Evolutionary conservation across 1,140 invertebrate genomes (phyloP).

Genomic region (Eueides isabella): DNA sequence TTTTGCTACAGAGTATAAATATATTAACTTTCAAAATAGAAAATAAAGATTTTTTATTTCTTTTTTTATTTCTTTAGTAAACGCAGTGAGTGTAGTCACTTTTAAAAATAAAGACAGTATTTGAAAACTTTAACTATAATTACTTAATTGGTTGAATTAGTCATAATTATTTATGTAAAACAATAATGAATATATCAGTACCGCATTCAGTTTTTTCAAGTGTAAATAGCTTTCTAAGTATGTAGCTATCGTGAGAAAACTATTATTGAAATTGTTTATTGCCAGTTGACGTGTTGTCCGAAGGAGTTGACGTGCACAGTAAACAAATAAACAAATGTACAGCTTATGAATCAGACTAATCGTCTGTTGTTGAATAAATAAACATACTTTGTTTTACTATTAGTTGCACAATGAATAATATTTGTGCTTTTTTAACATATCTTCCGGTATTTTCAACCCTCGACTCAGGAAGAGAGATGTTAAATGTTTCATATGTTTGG

Average conservation of each 20-base stretch:
- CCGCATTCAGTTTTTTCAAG: background rate
- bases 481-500: too few species aligned
- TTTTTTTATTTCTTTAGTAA: too few species aligned
- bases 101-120: background rate
- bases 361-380: conserved; percentile 1
- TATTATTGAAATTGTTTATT: conserved; percentile 35
- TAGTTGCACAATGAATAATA: background rate
- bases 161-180: background rate
- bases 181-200: background rate
- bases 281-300: conserved; percentile 18
- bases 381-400: conserved; percentile 2
- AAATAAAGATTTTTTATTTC: too few species aligned
- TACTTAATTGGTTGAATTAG: background rate
- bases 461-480: too few species aligned
- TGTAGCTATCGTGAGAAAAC: conserved; percentile 9
- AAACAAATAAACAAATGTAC: conserved; percentile 35
- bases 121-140: background rate
- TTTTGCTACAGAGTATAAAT: too few species aligned
- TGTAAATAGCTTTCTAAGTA: conserved; percentile 9
- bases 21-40: too few species aligned
- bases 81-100: background rate
- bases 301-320: conserved; percentile 23
- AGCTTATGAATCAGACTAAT: conserved; percentile 28
- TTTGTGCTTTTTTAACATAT: background rate
- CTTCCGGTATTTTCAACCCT: background rate